phyloP scores from a whole-genome alignment of 2,797 vertebrate species.

The Acrocephalus scirpaceus region DNA sequence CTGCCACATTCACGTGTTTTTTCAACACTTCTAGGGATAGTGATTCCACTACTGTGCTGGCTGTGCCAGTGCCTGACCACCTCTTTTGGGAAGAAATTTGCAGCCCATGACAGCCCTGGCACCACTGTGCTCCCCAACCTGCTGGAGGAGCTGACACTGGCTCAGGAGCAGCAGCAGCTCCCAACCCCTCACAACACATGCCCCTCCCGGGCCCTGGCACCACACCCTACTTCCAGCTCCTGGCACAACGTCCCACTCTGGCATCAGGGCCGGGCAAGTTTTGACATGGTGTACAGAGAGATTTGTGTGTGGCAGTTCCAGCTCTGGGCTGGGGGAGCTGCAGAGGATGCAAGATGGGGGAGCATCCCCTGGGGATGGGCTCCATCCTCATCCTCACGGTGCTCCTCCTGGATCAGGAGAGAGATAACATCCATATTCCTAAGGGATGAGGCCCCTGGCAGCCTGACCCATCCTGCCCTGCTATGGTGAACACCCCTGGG shows the following conservation, averaged over 20 bases:
- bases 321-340: background rate
- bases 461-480: background rate
- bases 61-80: background rate
- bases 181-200: background rate
- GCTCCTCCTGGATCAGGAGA: background rate
- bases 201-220: background rate
- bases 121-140: background rate
- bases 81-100: background rate
- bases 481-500: background rate
- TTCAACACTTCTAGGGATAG: background rate
- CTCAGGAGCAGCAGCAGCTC: background rate
- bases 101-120: background rate
- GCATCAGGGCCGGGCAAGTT: background rate
- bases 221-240: background rate
- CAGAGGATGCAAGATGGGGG: background rate
- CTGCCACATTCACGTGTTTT: rapidly evolving
- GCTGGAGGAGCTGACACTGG: rapidly evolving
- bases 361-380: background rate
- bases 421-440: background rate
- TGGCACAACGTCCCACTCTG: background rate
- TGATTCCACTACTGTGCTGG: background rate
- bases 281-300: rapidly evolving
- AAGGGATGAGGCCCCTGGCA: background rate
- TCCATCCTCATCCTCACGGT: background rate
- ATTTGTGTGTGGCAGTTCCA: background rate